A percentile compares a stretch with the other conserved stretches of the same genome.
These are phyloP conservation scores for Alaudala cheleensis DNA, from an alignment of 2,113 vertebrate species.

Conservation along the genomic window DNA sequence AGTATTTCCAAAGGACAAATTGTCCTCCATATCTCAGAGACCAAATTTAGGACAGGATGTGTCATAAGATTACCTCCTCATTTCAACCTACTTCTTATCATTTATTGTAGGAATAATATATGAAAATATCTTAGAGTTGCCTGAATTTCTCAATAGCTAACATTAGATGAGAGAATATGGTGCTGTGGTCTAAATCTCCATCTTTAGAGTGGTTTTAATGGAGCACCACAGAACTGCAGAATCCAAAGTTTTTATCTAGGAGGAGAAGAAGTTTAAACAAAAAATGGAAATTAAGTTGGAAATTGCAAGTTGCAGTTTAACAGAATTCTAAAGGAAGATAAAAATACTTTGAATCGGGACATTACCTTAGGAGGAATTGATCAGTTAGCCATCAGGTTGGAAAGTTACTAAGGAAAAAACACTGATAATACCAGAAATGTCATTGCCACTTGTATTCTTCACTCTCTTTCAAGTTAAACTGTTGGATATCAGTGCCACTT, in stretches of 20 bases:
- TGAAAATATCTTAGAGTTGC: not conserved
- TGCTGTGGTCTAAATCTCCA: not conserved
- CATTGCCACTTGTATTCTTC: not conserved
- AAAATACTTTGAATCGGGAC: not conserved
- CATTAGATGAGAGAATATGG: not conserved
- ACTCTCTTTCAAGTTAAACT: not conserved
- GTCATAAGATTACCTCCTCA: constrained; percentile 24
- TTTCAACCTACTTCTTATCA: not conserved
- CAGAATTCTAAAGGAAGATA: not conserved
- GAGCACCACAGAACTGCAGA: not conserved
- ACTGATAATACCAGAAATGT: not conserved
- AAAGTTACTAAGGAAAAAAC: not conserved
- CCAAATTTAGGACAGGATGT: constrained; percentile 30
- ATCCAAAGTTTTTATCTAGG: not conserved
- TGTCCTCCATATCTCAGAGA: not conserved
- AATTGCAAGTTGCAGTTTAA: not conserved
- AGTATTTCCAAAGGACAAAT: constrained; percentile 38
- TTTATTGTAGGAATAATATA: not conserved
- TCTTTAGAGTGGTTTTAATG: not conserved
- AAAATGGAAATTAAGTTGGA: not conserved
- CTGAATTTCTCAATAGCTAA: not conserved
- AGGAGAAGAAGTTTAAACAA: not conserved
- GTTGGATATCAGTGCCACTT: not conserved
- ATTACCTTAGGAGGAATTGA: not conserved
- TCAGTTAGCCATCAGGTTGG: not conserved